These are phyloP conservation scores for Talpa occidentalis DNA, from an alignment of 2,113 vertebrate species.

Conservation along the genomic window DNA sequence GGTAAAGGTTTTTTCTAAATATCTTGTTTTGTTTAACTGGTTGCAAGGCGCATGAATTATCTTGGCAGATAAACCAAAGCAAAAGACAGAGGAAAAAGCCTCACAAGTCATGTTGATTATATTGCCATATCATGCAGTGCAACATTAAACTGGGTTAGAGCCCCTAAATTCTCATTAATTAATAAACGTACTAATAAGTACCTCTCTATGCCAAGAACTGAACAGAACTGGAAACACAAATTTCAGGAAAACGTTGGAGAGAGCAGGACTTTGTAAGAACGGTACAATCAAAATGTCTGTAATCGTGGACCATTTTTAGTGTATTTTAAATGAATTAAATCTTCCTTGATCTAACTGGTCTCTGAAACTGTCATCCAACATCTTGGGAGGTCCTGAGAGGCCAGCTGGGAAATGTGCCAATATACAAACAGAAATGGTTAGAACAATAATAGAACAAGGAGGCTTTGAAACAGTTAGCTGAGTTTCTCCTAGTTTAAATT, in stretches of 20 bases:
- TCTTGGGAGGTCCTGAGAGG: constrained; percentile 44
- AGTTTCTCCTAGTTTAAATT: not conserved
- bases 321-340: not conserved
- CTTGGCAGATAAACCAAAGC: not conserved
- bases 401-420: not conserved
- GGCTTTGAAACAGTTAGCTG: constrained; percentile 21
- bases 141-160: not conserved
- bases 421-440: constrained; percentile 1
- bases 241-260: not conserved
- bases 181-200: not conserved
- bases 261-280: constrained; percentile 1
- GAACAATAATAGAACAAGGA: not conserved
- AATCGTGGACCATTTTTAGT: constrained; percentile 37
- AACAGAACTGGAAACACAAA: not conserved
- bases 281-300: not conserved
- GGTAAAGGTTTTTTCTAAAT: not conserved
- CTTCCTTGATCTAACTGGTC: constrained; percentile 6
- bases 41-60: not conserved
- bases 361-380: constrained; percentile 18
- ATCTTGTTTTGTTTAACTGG: not conserved
- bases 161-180: constrained; percentile 19
- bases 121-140: not conserved
- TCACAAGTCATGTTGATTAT: not conserved
- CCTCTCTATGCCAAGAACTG: not conserved
- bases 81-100: not conserved